These are phyloP conservation scores for Dipodomys ordii DNA, from an alignment of 2,113 vertebrate genomes.

Conservation along the genomic window DNA sequence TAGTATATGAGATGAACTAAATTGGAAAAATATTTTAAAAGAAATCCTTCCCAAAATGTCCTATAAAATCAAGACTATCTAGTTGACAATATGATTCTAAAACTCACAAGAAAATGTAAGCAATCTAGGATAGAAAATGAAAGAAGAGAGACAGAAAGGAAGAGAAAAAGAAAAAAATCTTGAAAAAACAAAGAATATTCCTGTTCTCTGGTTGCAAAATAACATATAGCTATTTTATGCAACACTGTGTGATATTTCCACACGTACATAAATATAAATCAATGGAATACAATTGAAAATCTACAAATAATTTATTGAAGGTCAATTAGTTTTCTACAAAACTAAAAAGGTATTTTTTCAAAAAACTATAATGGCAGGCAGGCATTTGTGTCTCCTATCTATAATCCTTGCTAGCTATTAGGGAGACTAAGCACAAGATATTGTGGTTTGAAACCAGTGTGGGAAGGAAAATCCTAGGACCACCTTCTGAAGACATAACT, in stretches of 20 bases:
- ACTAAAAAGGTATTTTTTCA: not conserved
- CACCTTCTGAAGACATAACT: too few species aligned
- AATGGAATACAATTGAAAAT: not conserved
- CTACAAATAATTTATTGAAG: not conserved
- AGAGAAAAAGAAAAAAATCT: not conserved
- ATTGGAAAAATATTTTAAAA: not conserved
- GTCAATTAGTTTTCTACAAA: not conserved
- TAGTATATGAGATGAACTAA: not conserved
- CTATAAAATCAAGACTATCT: not conserved
- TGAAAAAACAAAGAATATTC: not conserved
- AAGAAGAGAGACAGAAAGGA: not conserved
- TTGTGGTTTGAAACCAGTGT: too few species aligned
- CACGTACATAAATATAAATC: not conserved
- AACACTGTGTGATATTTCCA: not conserved
- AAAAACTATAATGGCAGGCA: not conserved
- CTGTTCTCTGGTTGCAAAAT: conserved; percentile 11
- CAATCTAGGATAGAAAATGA: not conserved
- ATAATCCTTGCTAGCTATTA: too few species aligned
- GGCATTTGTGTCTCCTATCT: too few species aligned
- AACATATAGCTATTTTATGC: not conserved
- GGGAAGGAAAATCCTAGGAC: too few species aligned
- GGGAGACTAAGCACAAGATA: too few species aligned
- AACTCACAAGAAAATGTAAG: conserved; percentile 12
- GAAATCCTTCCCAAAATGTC: not conserved
- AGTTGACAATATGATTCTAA: not conserved